Base-by-base conservation (phyloP, 2,113 vertebrate genomes). In the Microcebus ravelobensis region DNA sequence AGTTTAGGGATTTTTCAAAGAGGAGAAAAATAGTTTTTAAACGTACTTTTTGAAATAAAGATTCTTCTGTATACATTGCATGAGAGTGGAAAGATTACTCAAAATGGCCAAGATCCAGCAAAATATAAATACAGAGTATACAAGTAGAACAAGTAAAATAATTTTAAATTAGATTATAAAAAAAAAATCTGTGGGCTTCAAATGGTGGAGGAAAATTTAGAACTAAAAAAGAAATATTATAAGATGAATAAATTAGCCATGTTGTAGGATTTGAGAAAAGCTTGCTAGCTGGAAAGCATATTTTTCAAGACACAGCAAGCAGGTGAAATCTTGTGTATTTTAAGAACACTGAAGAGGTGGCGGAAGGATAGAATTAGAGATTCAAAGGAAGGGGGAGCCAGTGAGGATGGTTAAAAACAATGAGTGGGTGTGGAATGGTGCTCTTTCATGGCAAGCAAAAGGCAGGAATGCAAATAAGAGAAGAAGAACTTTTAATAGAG, bases 331-430 rank as follows among this genome's bases (percentile, higher is more conserved):
- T n/a, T 70, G 27, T 74, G 45, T 97, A 97, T 96, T 98, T 97
- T 94, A 96, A 96, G 97, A 93, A 96, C n/a, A 76, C 96, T 96
- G 94, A 96, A 95, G 94, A 97, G 95, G 97, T 96, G 95, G 94
- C 36, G 70, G 96, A 97, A 97, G 97, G 95, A 92, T 79, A 68
- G 83, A 94, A 96, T 97, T 97, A 97, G 88, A 96, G 76, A 95
- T n/a, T 89, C 39, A 90, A 82, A 95, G 65, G 91, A 96, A 94
- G 57, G 68, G 50, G 94, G 95, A 90, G 80, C 74, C 90, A 96
- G 70, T 57, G 55, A 83, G 83, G 74, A 70, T 4, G 48, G 74
- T 90, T 89, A 88, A 93, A 96, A 96, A 97, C 95, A 97, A 23
- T 0, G 63, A 74, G 95, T 96, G 80, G 94, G 95, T 65, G 79